Evolutionary conservation across 1,140 invertebrate species (phyloP), one percentile per base, ranked within the genome.

Genomic region (Lucilia sericata): DNA sequence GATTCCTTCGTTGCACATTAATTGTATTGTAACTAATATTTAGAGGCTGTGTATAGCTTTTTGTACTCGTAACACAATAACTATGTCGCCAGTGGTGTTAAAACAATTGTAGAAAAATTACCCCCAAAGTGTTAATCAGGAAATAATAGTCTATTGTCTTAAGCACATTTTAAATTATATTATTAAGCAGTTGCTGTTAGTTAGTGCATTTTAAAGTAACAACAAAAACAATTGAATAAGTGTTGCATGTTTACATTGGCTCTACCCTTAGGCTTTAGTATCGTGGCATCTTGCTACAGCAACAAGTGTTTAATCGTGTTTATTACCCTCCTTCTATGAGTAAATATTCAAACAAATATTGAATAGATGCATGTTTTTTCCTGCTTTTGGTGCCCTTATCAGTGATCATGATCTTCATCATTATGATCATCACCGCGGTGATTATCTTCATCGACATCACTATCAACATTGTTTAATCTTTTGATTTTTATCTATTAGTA

Each of bases 121-220:
- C 55, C 65, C 65, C 65, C 65, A 70, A 70, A 70, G 65, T 70
- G 65, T 70, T 70, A 70, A 70, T 70, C 65, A 70, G 65, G 65
- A 70, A 70, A 70, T 70, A 70, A 70, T 25, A 70, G 65, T 21
- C 65, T 21, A 70, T 70, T 70, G 65, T 70, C 65, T 70, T 70
- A 70, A 70, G 19, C 65, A 21, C 5, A 21, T 3, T 21, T 70
- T 70, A 19, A 70, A 70, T 70, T 70, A 70, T n/a, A 21, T 70
- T 70, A 70, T 21, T 70, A 21, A 70, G 65, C n/a, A 70, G 65
- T 21, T 70, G n/a, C 42, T 70, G 65, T 25, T 21, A 5, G 17
- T 9, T n/a, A n/a, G 60, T 65, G 60, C 60, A 49, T 13, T 65
- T 65, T 2, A 30, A 30, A 30, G 3, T 3, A 30, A 30, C 25